These are phyloP conservation scores for Pimephales promelas DNA, from an alignment of 2,113 vertebrate genomes.

Conservation along the genomic window DNA sequence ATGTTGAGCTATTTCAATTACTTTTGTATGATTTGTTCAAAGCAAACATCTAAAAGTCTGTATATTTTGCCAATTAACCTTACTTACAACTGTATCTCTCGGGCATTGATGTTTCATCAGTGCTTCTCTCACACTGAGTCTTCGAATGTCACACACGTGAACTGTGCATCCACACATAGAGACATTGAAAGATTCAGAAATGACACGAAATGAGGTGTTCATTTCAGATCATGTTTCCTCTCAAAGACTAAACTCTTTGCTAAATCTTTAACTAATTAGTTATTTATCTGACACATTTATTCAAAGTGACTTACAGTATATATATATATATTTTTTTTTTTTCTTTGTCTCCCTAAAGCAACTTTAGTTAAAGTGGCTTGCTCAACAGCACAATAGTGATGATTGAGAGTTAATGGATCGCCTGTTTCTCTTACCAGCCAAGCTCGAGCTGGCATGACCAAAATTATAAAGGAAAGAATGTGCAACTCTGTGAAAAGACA, in stretches of 20 bases:
- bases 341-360: not conserved
- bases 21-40: too few relatives aligned
- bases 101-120: too few relatives aligned
- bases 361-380: not conserved
- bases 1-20: too few relatives aligned
- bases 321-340: too few relatives aligned
- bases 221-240: not conserved
- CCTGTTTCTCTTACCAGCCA: not conserved
- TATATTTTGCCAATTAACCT: too few relatives aligned
- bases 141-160: too few relatives aligned
- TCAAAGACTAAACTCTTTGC: not conserved
- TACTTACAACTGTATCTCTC: too few relatives aligned
- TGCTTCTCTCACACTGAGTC: too few relatives aligned
- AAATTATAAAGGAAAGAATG: slow-evolving; percentile 1
- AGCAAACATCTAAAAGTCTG: too few relatives aligned
- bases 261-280: slow-evolving; percentile 12
- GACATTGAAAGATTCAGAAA: too few relatives aligned
- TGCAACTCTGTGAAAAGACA: not conserved
- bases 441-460: not conserved
- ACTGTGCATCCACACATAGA: too few relatives aligned
- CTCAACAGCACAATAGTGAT: not conserved
- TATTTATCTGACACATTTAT: slow-evolving; percentile 3
- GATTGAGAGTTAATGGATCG: slow-evolving; percentile 4
- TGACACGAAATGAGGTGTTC: not conserved
- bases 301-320: slow-evolving; percentile 1